phyloP scores from a whole-genome alignment of 2,888 invertebrate species.

The Sympetrum striolatum region DNA sequence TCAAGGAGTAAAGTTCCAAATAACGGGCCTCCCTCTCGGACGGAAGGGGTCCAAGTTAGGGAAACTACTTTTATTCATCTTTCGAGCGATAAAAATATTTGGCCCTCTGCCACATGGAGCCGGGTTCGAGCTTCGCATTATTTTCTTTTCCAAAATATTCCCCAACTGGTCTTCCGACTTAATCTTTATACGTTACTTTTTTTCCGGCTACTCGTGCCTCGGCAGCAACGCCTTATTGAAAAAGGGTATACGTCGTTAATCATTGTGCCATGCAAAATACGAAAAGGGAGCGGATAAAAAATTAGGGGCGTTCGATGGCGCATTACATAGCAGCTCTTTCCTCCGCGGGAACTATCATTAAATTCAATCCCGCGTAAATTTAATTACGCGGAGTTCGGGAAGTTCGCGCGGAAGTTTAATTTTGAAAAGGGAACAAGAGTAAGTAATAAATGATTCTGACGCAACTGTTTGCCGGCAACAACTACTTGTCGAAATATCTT shows the following conservation, averaged over 20 bases:
- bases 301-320: background rate
- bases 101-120: background rate
- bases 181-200: background rate
- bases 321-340: background rate
- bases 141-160: background rate
- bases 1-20: background rate
- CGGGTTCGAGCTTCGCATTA: background rate
- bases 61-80: conserved; percentile 3
- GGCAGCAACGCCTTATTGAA: background rate
- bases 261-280: background rate
- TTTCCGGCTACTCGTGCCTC: background rate
- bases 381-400: background rate
- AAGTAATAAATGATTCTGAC: too few species aligned
- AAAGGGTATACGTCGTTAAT: background rate
- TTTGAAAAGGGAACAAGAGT: background rate
- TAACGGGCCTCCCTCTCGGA: conserved; percentile 11
- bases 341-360: background rate
- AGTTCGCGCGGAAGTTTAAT: background rate
- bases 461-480: too few species aligned
- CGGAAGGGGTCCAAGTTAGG: background rate
- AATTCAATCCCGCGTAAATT: background rate
- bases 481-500: too few species aligned
- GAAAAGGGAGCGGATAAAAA: background rate
- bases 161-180: background rate
- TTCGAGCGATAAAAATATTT: background rate